Conservation (phyloP, 2,888 invertebrate genomes). For the Notocelia uddmanniana region DNA sequence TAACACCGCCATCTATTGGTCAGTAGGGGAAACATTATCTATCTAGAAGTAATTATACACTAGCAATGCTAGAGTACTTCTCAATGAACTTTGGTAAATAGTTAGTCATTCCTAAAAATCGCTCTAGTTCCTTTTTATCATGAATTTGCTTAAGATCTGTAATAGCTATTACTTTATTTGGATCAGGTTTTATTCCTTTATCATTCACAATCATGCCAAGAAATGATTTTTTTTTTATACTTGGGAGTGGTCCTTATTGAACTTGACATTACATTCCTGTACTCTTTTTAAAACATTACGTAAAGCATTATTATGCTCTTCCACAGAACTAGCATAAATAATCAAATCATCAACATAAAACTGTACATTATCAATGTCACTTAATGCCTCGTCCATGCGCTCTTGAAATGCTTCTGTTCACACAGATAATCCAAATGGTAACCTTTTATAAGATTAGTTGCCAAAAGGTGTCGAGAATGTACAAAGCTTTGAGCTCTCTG, state of each 20-base stretch:
- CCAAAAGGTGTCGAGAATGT: not conserved
- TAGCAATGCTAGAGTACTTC: not conserved
- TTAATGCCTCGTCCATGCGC: constrained; percentile 2
- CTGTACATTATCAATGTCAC: not conserved
- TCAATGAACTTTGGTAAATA: constrained; percentile 6
- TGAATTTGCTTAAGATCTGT: not conserved
- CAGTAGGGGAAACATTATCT: too few species aligned
- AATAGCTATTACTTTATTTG: not conserved
- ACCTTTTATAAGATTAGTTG: not conserved
- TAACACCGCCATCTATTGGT: too few species aligned
- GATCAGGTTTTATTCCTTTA: not conserved
- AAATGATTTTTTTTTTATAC: not conserved
- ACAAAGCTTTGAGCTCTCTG: constrained; percentile 1
- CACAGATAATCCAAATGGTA: not conserved
- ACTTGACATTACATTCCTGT: constrained; percentile 3
- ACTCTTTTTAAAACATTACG: constrained; percentile 6
- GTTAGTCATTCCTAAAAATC: constrained; percentile 13
- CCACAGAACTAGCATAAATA: not conserved
- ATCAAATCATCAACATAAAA: constrained; percentile 7
- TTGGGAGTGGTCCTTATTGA: constrained; percentile 8
- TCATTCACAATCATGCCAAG: constrained; percentile 2
- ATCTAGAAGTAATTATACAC: too few species aligned
- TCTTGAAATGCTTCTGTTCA: constrained; percentile 6
- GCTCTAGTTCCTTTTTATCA: constrained; percentile 11
- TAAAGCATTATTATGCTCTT: not conserved